Conservation (phyloP, 2,113 vertebrate genomes). For the Bombycilla garrulus region DNA sequence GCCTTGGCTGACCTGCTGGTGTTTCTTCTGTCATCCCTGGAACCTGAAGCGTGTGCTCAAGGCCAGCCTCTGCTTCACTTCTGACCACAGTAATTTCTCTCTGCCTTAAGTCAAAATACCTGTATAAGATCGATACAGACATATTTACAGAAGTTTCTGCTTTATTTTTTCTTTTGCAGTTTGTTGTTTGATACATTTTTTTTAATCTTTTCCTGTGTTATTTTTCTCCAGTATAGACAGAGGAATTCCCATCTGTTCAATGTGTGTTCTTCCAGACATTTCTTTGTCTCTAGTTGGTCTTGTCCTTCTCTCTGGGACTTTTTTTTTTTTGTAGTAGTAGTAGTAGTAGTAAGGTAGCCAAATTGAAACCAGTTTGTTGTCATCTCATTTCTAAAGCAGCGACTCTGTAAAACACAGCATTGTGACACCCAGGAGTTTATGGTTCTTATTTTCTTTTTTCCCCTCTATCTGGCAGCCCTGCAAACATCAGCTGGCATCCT, state of each 20-base stretch:
- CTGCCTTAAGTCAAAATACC: neutral
- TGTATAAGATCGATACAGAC: neutral
- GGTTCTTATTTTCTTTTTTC: neutral
- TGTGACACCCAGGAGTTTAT: neutral
- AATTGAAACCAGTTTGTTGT: neutral
- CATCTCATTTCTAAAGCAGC: neutral
- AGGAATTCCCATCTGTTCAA: neutral
- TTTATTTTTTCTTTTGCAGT: neutral
- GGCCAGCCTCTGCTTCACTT: neutral
- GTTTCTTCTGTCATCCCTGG: neutral
- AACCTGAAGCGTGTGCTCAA: neutral
- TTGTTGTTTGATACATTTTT: neutral
- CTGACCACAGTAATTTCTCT: neutral
- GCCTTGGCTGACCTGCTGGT: neutral
- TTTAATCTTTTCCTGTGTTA: neutral
- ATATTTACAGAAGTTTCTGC: neutral
- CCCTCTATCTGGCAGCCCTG: neutral
- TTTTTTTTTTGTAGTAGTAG: neutral
- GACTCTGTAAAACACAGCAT: neutral
- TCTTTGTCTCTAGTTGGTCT: neutral
- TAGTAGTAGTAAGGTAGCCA: neutral
- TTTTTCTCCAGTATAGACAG: neutral
- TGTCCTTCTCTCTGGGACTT: neutral
- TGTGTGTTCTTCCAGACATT: neutral
- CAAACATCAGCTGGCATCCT: neutral